phyloP scores from a whole-genome alignment of 2,888 invertebrate genomes.

The Lithosia quadra region DNA sequence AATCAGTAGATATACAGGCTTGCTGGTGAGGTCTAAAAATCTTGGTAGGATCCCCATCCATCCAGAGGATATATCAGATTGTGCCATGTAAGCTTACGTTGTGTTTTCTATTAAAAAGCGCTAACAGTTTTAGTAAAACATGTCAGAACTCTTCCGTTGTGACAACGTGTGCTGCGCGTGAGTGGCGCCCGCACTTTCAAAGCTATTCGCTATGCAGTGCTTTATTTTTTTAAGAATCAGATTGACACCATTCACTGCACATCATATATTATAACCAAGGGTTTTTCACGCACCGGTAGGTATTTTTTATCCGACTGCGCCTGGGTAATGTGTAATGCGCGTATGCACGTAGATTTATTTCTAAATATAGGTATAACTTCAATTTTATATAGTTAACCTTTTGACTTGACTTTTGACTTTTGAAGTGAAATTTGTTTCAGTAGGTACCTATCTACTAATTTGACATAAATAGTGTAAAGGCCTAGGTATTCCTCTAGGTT shows the following conservation, averaged over 20 bases:
- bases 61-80: neutral
- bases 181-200: slow-evolving; percentile 58
- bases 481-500: too few relatives aligned
- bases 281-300: neutral
- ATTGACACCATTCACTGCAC: neutral
- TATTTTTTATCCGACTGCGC: neutral
- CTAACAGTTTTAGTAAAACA: slow-evolving; percentile 73
- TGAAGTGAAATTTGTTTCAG: neutral
- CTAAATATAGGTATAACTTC: too few relatives aligned
- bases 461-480: too few relatives aligned
- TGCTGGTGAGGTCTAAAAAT: neutral
- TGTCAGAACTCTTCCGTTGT: slow-evolving; percentile 74
- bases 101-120: slow-evolving; percentile 67
- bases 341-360: too few relatives aligned
- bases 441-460: too few relatives aligned
- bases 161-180: slow-evolving; percentile 51
- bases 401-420: too few relatives aligned
- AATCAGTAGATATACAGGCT: neutral
- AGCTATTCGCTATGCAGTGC: neutral
- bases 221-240: neutral
- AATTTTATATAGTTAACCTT: too few relatives aligned
- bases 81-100: slow-evolving; percentile 60
- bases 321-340: too few relatives aligned
- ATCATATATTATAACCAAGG: neutral
- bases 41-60: neutral